Percentiles rank a stretch among this genome's conserved stretches.
Evolutionary conservation across 2,888 invertebrate species (phyloP).

Genomic region (Acholoe squamosa): DNA sequence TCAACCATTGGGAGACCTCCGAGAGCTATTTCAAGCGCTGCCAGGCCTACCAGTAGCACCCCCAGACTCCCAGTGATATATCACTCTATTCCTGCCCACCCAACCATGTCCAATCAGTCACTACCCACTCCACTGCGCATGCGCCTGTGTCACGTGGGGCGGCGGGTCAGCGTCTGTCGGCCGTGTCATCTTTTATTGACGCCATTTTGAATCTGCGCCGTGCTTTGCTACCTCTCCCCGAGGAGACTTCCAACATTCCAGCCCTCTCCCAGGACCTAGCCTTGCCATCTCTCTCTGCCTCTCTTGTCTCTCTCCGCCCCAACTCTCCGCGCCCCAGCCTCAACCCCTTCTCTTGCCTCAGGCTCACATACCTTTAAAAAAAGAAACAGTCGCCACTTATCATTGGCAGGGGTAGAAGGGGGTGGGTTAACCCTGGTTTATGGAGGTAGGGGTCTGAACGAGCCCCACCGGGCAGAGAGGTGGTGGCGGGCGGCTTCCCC

Average conservation of each 20-base stretch:
- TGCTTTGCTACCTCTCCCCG: constrained; percentile 37
- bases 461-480: background rate
- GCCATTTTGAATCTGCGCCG: constrained; percentile 38
- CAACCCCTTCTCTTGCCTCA: no score
- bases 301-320: no score
- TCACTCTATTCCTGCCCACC: background rate
- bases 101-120: constrained; percentile 12
- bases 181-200: constrained; percentile 60
- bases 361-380: no score
- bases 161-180: constrained; percentile 30
- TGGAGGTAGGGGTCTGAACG: background rate
- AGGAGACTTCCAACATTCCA: background rate
- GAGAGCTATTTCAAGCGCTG: no score
- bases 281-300: no score
- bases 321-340: no score
- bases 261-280: no score
- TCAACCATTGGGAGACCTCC: no score
- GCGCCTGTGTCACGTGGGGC: background rate
- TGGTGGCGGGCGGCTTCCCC: background rate
- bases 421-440: background rate
- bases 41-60: no score
- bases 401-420: no score
- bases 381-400: background rate
- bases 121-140: background rate
- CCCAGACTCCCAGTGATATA: background rate